phyloP scores from a whole-genome alignment of 2,888 invertebrate species.

The Liposcelis brunnea region DNA sequence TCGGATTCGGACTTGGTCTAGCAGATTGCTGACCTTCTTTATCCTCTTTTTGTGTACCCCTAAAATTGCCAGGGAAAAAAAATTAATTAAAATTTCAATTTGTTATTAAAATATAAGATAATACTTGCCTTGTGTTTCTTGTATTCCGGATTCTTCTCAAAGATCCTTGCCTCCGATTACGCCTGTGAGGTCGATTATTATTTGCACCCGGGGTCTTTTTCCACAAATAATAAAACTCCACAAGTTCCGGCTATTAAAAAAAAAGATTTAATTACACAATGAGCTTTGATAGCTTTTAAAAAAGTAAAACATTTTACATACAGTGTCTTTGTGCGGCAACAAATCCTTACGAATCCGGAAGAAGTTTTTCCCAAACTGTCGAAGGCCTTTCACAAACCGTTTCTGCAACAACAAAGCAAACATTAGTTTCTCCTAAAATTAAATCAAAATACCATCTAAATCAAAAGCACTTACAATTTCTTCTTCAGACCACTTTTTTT shows the following conservation, averaged over 20 bases:
- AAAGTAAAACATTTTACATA: too few relatives aligned
- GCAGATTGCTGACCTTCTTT: slow-evolving; percentile 11
- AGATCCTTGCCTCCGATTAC: slow-evolving; percentile 66
- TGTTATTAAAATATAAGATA: slow-evolving; percentile 1
- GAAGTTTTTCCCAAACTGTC: slow-evolving; percentile 98
- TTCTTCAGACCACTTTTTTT: slow-evolving; percentile 96
- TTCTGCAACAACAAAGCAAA: slow-evolving; percentile 35
- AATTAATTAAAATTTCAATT: slow-evolving; percentile 11
- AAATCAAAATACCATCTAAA: neutral
- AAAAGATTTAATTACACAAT: slow-evolving; percentile 11
- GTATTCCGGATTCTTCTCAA: slow-evolving; percentile 76
- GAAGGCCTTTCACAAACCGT: slow-evolving; percentile 93
- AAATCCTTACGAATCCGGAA: slow-evolving; percentile 93
- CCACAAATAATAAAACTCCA: slow-evolving; percentile 99
- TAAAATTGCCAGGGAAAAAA: slow-evolving; percentile 16
- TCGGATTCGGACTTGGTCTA: slow-evolving; percentile 22
- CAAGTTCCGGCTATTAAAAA: slow-evolving; percentile 60
- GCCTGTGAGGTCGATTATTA: slow-evolving; percentile 84
- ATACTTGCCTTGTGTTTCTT: slow-evolving; percentile 48
- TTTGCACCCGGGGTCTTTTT: slow-evolving; percentile 98
- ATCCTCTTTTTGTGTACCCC: slow-evolving; percentile 17
- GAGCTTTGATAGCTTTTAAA: neutral
- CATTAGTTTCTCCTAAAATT: slow-evolving; percentile 10
- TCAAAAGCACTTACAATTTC: slow-evolving; percentile 46
- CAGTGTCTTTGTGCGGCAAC: slow-evolving; percentile 90